These are phyloP conservation scores for Sminthurides bifidus DNA, from an alignment of 1,140 invertebrate genomes.

Conservation along the genomic window DNA sequence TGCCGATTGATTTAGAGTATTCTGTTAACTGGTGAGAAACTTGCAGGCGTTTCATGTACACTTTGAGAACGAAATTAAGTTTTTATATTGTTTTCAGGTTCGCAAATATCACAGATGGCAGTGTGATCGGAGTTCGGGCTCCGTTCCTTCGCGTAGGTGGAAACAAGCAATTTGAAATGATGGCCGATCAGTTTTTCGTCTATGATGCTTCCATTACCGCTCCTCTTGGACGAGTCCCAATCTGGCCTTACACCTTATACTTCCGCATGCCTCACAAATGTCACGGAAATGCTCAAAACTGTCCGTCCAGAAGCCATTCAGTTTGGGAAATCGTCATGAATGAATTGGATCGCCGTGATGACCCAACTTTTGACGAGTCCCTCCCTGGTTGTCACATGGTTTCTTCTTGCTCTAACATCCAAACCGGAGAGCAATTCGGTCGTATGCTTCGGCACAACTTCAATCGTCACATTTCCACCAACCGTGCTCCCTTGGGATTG, in stretches of 20 bases:
- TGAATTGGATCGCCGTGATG: conserved; percentile 79
- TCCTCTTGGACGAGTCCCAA: conserved; percentile 69
- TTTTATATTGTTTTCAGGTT: conserved; percentile 40
- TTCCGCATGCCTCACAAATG: conserved; percentile 86
- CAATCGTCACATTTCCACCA: conserved; percentile 81
- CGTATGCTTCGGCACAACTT: conserved; percentile 78
- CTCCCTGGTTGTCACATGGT: conserved; percentile 51
- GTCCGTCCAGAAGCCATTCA: conserved; percentile 75
- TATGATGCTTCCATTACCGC: conserved; percentile 90
- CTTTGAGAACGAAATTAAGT: background rate
- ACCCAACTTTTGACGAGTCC: conserved; percentile 79
- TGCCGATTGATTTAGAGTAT: background rate
- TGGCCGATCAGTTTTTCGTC: conserved; percentile 79
- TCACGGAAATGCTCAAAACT: conserved; percentile 83
- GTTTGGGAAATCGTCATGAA: conserved; percentile 96
- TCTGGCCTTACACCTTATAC: conserved; percentile 87
- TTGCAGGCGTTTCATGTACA: background rate
- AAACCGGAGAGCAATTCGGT: conserved; percentile 73
- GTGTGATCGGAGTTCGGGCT: conserved; percentile 74
- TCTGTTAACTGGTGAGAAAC: background rate
- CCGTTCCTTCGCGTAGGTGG: conserved; percentile 83
- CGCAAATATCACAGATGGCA: conserved; percentile 80
- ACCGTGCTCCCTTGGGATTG: conserved; percentile 84
- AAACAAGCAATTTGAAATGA: conserved; percentile 91
- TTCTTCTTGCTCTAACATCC: conserved; percentile 84